Base-by-base conservation (phyloP, 2,888 invertebrate species). In the Muscina levida region DNA sequence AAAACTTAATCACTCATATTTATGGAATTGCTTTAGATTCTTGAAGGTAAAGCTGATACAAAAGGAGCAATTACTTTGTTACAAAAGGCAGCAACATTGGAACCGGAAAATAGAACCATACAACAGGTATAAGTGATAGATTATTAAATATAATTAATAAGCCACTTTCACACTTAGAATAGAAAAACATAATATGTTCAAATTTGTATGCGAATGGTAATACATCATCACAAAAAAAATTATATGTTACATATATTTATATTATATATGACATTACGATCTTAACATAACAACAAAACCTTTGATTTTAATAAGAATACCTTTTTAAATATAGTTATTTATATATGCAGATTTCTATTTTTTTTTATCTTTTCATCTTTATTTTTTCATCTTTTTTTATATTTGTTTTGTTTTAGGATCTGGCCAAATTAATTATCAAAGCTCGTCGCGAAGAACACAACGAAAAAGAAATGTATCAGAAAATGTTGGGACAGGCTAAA, bases 31-130 rank as follows among this genome's bases (percentile, higher is more conserved):
- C 31, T 31, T 8, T 65, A 94, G 94, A 93, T 95, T 84, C 90
- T 94, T 44, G 92, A 93, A 83, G 92, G 92, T 2, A 94, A 94
- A 90, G 94, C 94, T 0, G 94, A 96, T 72, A 93, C 94, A 56
- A 90, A 93, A 1, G 93, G 93, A 59, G 97, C 97, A 0, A 92
- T 96, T 73, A 91, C 91, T 62, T 92, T 94, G 24, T 89, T 95
- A 67, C 92, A 92, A 79, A 92, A 92, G 86, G 95, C 94, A 0
- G 91, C 92, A 24, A 92, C 92, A 73, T 87, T 94, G 66, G 93
- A 94, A 83, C 95, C 95, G 0, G 93, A 93, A 13, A 93, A 92
- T 72, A 93, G 92, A 88, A 91, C 92, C 13, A 92, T 94, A 53
- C 92, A 92, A 82, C 91, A 91, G 82, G 89, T 87, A 77, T 65